Percentiles rank a stretch among this genome's conserved stretches.
phyloP scores from a whole-genome alignment of 2,113 vertebrate genomes.

The Mesitornis unicolor region DNA sequence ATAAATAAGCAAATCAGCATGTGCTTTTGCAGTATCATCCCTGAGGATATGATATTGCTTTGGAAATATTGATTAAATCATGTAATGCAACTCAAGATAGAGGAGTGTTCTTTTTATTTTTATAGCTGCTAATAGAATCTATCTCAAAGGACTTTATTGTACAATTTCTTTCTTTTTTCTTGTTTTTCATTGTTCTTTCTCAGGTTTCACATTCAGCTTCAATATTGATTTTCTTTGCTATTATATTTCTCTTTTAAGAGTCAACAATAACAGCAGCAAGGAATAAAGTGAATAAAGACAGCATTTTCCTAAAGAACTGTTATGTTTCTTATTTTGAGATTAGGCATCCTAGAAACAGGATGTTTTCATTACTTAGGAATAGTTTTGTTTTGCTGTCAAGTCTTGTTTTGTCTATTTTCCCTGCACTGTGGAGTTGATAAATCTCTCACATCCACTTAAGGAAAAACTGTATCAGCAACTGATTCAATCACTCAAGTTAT shows the following conservation, averaged over 20 bases:
- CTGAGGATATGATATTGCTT: neutral
- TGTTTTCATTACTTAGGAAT: neutral
- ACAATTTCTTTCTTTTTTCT: neutral
- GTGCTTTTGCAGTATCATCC: neutral
- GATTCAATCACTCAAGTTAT: neutral
- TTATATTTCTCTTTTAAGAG: neutral
- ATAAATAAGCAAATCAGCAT: neutral
- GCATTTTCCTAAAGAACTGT: neutral
- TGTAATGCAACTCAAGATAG: fast-evolving
- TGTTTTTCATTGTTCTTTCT: neutral
- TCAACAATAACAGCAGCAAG: neutral
- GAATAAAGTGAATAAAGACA: neutral
- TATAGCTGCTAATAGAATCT: neutral
- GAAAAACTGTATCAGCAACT: neutral
- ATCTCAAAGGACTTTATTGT: neutral
- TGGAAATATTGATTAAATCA: neutral
- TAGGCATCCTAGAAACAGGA: neutral
- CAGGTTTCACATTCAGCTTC: neutral
- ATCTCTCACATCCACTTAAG: neutral
- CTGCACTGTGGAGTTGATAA: neutral
- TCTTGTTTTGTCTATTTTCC: neutral
- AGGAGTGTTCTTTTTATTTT: neutral
- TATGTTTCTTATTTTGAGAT: neutral
- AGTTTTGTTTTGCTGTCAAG: neutral
- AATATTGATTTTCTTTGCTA: neutral